phyloP scores from a whole-genome alignment of 53 echinoderm and acorn worm species.

The Echinometra lucunter region DNA sequence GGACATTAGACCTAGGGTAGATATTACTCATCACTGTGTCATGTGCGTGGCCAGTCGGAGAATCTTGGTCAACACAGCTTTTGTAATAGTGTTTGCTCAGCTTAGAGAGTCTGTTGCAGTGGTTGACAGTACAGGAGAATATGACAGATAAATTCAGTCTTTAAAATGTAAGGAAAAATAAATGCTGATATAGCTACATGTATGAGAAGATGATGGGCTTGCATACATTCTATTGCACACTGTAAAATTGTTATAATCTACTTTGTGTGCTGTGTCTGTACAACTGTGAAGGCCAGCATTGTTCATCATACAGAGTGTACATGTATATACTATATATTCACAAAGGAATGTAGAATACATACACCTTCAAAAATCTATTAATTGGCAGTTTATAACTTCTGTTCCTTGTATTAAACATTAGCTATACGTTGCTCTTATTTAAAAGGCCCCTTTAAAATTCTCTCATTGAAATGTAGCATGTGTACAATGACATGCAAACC shows the following conservation, averaged over 20 bases:
- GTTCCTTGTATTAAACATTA: too few species aligned
- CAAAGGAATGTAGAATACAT: too few species aligned
- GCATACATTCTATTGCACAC: neutral
- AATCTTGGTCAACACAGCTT: conserved; percentile 29
- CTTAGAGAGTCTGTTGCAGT: neutral
- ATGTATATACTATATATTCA: too few species aligned
- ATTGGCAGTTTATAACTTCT: too few species aligned
- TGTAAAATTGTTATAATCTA: neutral
- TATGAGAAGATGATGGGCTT: neutral
- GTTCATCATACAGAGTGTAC: neutral
- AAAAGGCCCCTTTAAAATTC: neutral
- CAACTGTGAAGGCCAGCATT: neutral
- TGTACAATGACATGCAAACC: neutral
- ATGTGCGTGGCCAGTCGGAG: neutral
- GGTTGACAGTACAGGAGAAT: neutral
- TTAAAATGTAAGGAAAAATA: neutral
- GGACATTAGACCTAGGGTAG: too few species aligned
- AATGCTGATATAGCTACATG: neutral
- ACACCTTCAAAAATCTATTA: too few species aligned
- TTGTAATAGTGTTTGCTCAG: neutral
- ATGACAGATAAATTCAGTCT: conserved; percentile 1
- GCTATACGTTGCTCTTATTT: too few species aligned
- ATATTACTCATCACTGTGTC: neutral
- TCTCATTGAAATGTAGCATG: neutral
- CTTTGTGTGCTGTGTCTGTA: too few species aligned